phyloP scores from a whole-genome alignment of 2,888 invertebrate species.

The Hymenopus coronatus region DNA sequence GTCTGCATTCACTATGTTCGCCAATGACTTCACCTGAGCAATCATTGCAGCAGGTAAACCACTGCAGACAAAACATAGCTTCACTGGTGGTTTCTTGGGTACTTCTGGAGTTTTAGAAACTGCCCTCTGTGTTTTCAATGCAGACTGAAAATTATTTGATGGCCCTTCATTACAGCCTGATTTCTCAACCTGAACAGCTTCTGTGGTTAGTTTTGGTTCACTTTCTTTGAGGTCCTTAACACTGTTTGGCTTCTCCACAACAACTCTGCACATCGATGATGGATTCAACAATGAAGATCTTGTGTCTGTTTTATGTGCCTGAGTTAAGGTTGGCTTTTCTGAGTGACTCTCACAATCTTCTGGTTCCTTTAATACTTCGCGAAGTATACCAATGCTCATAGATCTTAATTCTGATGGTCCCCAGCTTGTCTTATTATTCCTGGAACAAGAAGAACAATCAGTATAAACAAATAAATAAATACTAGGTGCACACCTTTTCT shows the following conservation, averaged over 20 bases:
- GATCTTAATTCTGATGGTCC: neutral
- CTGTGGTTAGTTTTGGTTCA: no score
- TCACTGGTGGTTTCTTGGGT: neutral
- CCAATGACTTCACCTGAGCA: neutral
- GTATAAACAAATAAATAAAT: no score
- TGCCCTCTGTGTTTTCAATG: no score
- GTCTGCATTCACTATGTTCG: neutral
- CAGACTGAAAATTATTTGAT: neutral
- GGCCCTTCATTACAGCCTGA: neutral
- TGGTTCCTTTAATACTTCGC: neutral
- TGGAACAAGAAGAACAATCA: neutral
- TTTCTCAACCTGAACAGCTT: neutral
- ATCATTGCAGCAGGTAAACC: neutral
- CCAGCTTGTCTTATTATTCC: neutral
- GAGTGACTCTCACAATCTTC: neutral
- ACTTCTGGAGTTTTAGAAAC: neutral
- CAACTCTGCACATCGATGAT: neutral
- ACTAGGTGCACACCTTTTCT: no score
- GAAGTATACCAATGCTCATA: neutral
- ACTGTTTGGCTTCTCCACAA: neutral
- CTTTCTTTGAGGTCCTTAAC: neutral
- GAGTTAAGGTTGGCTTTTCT: neutral
- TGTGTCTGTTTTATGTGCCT: neutral
- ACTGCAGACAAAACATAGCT: conserved; percentile 7
- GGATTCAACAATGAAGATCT: neutral